These are phyloP conservation scores for Melanaphis sacchari DNA, from an alignment of 1,140 invertebrate genomes.

Conservation along the genomic window DNA sequence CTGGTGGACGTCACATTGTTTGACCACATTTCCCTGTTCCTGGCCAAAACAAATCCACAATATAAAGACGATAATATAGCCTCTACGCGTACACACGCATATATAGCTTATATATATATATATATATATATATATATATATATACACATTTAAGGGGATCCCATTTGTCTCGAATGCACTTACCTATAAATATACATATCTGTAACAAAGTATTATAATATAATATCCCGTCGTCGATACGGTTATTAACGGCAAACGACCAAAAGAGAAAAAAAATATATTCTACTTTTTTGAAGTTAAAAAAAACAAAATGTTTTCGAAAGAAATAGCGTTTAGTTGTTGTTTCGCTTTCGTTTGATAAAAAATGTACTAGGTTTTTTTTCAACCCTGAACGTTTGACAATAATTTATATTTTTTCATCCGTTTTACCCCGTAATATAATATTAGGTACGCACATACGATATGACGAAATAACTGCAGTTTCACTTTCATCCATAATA, in stretches of 20 bases:
- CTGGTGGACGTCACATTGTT: constrained; percentile 51
- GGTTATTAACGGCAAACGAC: constrained; percentile 26
- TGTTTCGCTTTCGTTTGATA: constrained; percentile 33
- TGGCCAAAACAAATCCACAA: constrained; percentile 33
- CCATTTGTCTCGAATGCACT: background rate
- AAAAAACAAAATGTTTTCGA: background rate
- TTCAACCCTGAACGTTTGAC: background rate
- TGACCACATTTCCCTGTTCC: constrained; percentile 57
- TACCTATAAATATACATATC: background rate
- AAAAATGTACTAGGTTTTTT: constrained; percentile 27
- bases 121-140: background rate
- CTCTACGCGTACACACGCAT: background rate
- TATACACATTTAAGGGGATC: constrained; percentile 8
- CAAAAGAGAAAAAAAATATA: background rate
- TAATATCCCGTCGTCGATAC: constrained; percentile 26
- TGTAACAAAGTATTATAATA: background rate
- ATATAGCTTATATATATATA: accelerated
- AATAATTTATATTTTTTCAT: background rate
- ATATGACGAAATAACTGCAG: background rate
- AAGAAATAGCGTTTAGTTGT: background rate
- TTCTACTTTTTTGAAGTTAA: constrained; percentile 2
- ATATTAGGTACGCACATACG: background rate
- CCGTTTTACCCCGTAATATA: background rate
- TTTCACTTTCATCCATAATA: constrained; percentile 32
- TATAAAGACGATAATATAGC: background rate